These are phyloP conservation scores for Meloe dianella DNA, from an alignment of 2,888 invertebrate species.

Conservation along the genomic window DNA sequence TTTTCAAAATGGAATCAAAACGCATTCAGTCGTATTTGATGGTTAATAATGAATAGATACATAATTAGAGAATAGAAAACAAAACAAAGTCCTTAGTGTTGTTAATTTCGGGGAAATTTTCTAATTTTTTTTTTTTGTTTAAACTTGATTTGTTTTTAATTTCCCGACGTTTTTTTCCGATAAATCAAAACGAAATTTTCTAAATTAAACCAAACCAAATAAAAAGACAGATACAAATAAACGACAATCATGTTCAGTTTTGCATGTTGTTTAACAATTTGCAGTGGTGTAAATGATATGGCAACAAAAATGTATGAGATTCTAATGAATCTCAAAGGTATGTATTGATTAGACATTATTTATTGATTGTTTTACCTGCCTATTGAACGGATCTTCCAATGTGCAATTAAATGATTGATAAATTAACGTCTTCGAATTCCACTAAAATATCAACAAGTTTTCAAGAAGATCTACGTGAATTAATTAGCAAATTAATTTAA, in stretches of 20 bases:
- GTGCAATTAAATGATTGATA: too few relatives aligned
- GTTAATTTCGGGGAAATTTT: background rate
- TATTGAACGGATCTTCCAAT: too few relatives aligned
- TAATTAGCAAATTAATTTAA: too few relatives aligned
- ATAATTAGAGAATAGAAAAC: background rate
- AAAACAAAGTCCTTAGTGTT: background rate
- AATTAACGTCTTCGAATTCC: too few relatives aligned
- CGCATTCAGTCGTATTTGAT: background rate
- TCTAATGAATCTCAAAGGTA: conserved; percentile 21
- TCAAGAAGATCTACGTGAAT: too few relatives aligned
- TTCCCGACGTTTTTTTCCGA: background rate
- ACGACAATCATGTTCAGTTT: conserved; percentile 28
- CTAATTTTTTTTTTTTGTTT: background rate
- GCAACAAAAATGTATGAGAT: conserved; percentile 24
- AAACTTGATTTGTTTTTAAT: background rate
- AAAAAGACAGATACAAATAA: background rate
- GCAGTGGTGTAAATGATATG: conserved; percentile 22
- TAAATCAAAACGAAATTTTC: background rate
- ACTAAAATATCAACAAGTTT: too few relatives aligned
- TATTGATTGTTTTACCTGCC: too few relatives aligned
- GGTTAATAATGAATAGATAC: background rate
- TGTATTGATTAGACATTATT: too few relatives aligned
- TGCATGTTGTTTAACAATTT: conserved; percentile 21
- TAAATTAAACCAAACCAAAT: too few relatives aligned
- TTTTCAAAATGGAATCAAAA: too few relatives aligned